Percentiles rank a stretch among this genome's conserved stretches.
Conservation (phyloP, 30 jellyfish, hydroid and myxozoan species). For the Catostylus mosaicus region DNA sequence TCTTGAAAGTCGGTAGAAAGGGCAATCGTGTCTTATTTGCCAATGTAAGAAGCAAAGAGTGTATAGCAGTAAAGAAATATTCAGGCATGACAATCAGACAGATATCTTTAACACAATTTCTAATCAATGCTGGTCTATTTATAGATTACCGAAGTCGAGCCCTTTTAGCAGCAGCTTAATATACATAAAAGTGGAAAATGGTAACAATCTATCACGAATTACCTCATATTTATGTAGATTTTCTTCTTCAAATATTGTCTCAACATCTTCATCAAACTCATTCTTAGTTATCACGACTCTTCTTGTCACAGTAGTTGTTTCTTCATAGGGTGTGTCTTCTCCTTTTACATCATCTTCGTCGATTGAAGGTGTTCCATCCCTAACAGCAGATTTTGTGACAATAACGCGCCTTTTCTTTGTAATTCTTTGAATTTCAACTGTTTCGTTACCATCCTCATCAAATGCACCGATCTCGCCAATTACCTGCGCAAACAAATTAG, state of each 20-base stretch:
- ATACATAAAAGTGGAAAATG: no score
- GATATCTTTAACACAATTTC: no score
- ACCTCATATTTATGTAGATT: background rate
- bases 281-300: slow-evolving; percentile 50
- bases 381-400: slow-evolving; percentile 8
- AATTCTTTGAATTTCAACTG: slow-evolving; percentile 51
- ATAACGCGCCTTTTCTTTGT: slow-evolving; percentile 52
- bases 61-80: no score
- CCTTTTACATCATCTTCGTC: slow-evolving; percentile 3
- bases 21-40: no score
- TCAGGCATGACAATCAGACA: no score
- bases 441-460: slow-evolving; percentile 46
- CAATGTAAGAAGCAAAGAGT: no score
- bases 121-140: no score
- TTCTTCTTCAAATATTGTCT: slow-evolving; percentile 46
- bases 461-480: slow-evolving; percentile 66
- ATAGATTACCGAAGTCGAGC: background rate
- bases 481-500: slow-evolving; percentile 5
- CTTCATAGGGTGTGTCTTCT: slow-evolving; percentile 5
- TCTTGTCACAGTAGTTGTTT: slow-evolving; percentile 40
- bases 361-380: slow-evolving; percentile 35
- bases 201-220: no score
- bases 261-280: slow-evolving; percentile 62
- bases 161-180: background rate
- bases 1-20: no score